Evolutionary conservation across 2,797 vertebrate genomes (phyloP), one percentile per base, ranked within the genome.

Genomic region (Spinus olivaceus): DNA sequence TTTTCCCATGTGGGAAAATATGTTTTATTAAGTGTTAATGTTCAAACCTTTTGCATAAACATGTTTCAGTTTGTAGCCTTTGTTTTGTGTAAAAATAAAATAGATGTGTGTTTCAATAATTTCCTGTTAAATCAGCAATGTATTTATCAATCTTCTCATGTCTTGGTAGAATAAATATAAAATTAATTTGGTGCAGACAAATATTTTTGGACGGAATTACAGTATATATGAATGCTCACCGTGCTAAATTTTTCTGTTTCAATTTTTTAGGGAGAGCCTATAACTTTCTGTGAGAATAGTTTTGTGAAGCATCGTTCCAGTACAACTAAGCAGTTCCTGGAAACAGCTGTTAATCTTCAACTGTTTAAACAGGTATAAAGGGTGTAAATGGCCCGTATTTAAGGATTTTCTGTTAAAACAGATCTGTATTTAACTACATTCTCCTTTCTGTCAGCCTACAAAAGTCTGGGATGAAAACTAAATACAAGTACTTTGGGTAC

Each of bases 291-390:
- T 46, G 99, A 99, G 91, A 98, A 98, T 78, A 99, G 99, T 96
- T 99, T 99, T 80, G 97, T 98, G 84, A 99, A 98, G 81, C 99
- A 99, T 96, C 99, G 99, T 87, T 99, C 99, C 12, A 99, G 98
- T 96, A 97, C 98, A 81, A 99, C 98, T 97, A 99, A 98, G 92
- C 98, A 98, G 92, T 99, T 99, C 97, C 97, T 99, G 92, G 99
- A 99, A 96, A 98, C 98, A 71, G 99, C 99, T 46, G 98, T 99
- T 95, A 99, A 99, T 96, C 98, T 99, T 95, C 99, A 99, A 67
- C 99, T 99, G 86, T 99, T 99, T 96, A 99, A 99, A 97, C 99
- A 99, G 99, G 99, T 99, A 98, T 79, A 94, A 94, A 81, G 44
- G 56, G 42, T 14, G n/a, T 51, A 54, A 82, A 86, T 57, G 27